Conservation (phyloP, 2,113 vertebrate species). For the Peromyscus californicus region DNA sequence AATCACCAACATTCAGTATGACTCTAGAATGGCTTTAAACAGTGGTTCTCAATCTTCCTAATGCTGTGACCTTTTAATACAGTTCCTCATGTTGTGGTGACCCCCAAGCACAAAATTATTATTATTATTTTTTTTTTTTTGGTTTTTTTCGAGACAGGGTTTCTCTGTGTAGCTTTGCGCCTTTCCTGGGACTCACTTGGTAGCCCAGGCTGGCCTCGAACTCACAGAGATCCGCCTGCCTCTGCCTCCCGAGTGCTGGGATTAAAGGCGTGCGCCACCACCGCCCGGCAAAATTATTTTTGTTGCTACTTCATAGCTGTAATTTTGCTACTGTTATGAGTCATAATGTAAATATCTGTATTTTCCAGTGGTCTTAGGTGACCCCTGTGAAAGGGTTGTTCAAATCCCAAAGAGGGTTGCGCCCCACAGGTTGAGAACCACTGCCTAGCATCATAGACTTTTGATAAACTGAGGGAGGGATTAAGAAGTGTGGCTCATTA, state of each 20-base stretch:
- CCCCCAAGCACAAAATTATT: not conserved
- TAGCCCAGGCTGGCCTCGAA: no score
- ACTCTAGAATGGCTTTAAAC: not conserved
- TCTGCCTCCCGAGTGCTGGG: no score
- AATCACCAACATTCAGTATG: not conserved
- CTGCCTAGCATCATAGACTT: not conserved
- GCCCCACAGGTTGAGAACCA: not conserved
- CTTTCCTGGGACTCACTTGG: no score
- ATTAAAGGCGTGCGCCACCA: no score
- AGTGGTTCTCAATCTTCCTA: not conserved
- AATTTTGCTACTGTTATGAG: not conserved
- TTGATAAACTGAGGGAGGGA: not conserved
- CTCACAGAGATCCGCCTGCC: no score
- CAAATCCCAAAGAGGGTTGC: not conserved
- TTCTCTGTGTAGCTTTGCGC: no score
- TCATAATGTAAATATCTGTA: not conserved
- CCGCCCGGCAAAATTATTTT: not conserved
- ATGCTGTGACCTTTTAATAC: not conserved
- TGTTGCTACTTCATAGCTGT: not conserved
- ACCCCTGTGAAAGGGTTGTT: not conserved
- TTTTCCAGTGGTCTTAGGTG: not conserved
- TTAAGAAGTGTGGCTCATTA: not conserved
- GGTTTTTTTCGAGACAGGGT: no score
- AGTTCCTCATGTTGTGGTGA: not conserved
- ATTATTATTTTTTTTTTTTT: no score